Conservation (phyloP, 2,888 invertebrate species). For the Stenichneumon culpator region DNA sequence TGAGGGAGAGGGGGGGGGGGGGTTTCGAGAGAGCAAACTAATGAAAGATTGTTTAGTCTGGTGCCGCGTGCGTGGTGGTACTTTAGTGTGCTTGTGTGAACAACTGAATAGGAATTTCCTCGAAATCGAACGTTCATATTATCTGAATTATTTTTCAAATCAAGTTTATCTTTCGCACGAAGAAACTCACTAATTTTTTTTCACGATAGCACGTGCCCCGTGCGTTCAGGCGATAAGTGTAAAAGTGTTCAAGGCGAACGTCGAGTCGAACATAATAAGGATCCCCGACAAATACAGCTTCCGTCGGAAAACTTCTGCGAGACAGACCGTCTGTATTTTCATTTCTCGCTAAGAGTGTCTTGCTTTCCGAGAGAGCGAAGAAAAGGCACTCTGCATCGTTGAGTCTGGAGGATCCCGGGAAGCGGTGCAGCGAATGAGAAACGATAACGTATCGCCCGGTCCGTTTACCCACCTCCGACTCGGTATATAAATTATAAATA, state of each 20-base stretch:
- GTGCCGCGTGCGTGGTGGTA: slow-evolving; percentile 20
- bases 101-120: slow-evolving; percentile 41
- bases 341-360: slow-evolving; percentile 33
- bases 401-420: slow-evolving; percentile 12
- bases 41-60: slow-evolving; percentile 60
- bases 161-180: neutral
- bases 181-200: neutral
- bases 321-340: slow-evolving; percentile 21
- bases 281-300: slow-evolving; percentile 35
- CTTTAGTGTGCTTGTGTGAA: slow-evolving; percentile 5
- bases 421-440: slow-evolving; percentile 36
- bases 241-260: neutral
- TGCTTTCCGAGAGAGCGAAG: slow-evolving; percentile 24
- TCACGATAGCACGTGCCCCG: neutral
- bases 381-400: slow-evolving; percentile 39
- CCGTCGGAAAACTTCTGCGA: slow-evolving; percentile 7
- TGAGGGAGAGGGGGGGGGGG: neutral
- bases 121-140: slow-evolving; percentile 19
- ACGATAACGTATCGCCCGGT: slow-evolving; percentile 48
- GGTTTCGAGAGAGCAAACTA: slow-evolving; percentile 27
- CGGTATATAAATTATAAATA: neutral
- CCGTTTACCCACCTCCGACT: slow-evolving; percentile 27
- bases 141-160: slow-evolving; percentile 13
- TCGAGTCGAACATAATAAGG: neutral
- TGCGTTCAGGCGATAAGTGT: slow-evolving; percentile 1